phyloP scores from a whole-genome alignment of 2,797 vertebrate genomes.

The Manis crassicaudata region DNA sequence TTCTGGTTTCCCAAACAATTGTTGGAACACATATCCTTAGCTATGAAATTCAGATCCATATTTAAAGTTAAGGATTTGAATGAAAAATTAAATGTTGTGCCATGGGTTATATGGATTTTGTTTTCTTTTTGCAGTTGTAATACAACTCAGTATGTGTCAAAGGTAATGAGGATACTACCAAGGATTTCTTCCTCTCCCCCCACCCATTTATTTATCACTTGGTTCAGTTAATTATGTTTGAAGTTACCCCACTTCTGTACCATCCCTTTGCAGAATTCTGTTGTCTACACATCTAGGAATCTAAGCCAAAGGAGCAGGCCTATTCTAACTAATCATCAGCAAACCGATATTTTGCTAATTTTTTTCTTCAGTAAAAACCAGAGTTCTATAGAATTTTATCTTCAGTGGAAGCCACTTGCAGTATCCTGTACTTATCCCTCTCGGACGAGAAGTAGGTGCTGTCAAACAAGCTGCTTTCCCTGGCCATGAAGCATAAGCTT shows the following conservation, averaged over 20 bases:
- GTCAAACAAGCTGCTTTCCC: conserved; percentile 1
- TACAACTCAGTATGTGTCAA: background rate
- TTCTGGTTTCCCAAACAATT: background rate
- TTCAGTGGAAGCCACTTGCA: conserved; percentile 27
- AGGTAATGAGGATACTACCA: background rate
- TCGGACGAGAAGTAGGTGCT: conserved; percentile 25
- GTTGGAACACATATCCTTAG: background rate
- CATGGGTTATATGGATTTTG: background rate
- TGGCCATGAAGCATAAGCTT: conserved; percentile 32
- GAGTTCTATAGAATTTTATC: background rate
- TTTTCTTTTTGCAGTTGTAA: background rate
- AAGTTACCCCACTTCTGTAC: background rate
- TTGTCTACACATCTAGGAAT: background rate
- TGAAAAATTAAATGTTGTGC: background rate
- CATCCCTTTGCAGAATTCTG: background rate
- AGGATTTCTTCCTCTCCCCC: background rate
- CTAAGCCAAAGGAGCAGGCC: background rate
- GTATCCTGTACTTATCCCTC: background rate
- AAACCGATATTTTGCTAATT: conserved; percentile 17
- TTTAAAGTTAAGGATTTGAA: conserved; percentile 9
- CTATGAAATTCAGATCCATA: background rate
- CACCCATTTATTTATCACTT: background rate
- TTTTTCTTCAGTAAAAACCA: background rate
- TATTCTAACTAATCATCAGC: conserved; percentile 26
- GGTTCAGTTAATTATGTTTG: conserved; percentile 4